phyloP scores from a whole-genome alignment of 2,888 invertebrate species.

The Caenorhabditis parvicauda region DNA sequence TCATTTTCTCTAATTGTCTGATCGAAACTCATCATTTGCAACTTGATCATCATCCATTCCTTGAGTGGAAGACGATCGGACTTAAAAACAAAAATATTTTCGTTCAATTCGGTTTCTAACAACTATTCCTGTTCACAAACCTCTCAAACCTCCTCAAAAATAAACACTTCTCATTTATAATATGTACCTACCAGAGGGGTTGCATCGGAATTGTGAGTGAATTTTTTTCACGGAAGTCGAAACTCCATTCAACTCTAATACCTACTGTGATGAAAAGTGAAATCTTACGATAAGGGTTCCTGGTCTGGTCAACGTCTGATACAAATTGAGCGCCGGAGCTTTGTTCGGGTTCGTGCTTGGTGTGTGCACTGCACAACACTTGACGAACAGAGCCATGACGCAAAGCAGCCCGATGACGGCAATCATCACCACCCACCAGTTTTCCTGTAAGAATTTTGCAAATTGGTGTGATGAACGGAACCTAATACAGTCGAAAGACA shows the following conservation, averaged over 20 bases:
- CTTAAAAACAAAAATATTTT: not conserved
- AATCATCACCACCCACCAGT: slow-evolving; percentile 91
- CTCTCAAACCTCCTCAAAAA: not conserved
- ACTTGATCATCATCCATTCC: not conserved
- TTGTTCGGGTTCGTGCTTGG: slow-evolving; percentile 97
- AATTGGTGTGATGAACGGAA: not conserved
- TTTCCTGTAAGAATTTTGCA: slow-evolving; percentile 70
- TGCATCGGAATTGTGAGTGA: no score
- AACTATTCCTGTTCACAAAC: not conserved
- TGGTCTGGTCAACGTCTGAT: slow-evolving; percentile 73
- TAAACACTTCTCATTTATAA: not conserved
- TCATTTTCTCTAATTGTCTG: not conserved
- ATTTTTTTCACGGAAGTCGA: no score
- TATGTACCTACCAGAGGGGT: no score
- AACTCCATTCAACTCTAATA: no score
- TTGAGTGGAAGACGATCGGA: not conserved
- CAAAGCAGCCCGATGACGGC: slow-evolving; percentile 87
- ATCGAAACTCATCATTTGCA: not conserved
- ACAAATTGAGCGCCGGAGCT: slow-evolving; percentile 86
- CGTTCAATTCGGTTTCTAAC: not conserved
- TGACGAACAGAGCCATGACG: slow-evolving; percentile 95
- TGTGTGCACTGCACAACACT: slow-evolving; percentile 98
- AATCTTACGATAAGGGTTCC: slow-evolving; percentile 48
- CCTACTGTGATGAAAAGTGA: no score
- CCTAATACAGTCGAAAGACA: not conserved